These are phyloP conservation scores for Salvelinus sp. DNA, from an alignment of 2,113 vertebrate species.

Conservation along the genomic window DNA sequence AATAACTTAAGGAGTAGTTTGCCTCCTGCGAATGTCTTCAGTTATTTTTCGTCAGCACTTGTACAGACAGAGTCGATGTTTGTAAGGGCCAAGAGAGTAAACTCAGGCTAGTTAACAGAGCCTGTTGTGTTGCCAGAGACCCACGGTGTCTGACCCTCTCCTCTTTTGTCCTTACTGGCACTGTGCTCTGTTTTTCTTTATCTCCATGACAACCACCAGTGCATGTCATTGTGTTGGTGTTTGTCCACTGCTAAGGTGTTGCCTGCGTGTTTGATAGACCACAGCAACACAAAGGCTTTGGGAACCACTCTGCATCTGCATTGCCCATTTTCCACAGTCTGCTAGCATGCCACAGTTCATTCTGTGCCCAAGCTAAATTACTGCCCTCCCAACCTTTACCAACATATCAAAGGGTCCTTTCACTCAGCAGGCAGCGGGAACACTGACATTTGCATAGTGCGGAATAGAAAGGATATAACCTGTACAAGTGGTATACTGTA, in stretches of 20 bases:
- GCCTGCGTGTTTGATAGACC: conserved; percentile 60
- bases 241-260: conserved; percentile 72
- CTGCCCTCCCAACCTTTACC: conserved; percentile 67
- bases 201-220: conserved; percentile 62
- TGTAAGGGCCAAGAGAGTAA: conserved; percentile 18
- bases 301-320: conserved; percentile 48
- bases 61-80: conserved; percentile 24
- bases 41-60: not conserved
- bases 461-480: conserved; percentile 37
- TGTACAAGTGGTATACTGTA: conserved; percentile 16
- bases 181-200: conserved; percentile 56
- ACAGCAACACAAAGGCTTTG: conserved; percentile 66
- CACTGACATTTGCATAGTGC: conserved; percentile 70
- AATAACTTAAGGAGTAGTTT: too few relatives aligned
- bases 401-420: conserved; percentile 65
- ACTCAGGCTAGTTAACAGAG: conserved; percentile 38
- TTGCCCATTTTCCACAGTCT: conserved; percentile 65
- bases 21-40: not conserved
- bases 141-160: conserved; percentile 60
- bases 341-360: conserved; percentile 60
- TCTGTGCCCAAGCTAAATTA: conserved; percentile 58
- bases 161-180: conserved; percentile 61
- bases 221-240: conserved; percentile 68
- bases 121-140: conserved; percentile 59
- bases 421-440: conserved; percentile 59